Evolutionary conservation across 2,113 vertebrate species (phyloP), one percentile per base, ranked within the genome.

Genomic region (Sarotherodon lohbergeri): DNA sequence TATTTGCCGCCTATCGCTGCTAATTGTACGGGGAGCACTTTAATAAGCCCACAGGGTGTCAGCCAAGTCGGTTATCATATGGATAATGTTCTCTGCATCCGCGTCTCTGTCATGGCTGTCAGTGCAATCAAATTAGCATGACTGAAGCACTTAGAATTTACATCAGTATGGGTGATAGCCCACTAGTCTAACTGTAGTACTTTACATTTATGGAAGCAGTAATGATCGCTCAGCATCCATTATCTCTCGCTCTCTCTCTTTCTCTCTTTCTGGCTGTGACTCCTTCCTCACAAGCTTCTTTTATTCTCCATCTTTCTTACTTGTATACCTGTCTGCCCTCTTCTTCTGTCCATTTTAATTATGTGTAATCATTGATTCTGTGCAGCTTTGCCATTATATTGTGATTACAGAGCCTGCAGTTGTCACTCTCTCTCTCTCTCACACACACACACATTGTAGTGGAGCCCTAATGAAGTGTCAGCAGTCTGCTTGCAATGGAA

Each of bases 111-210:
- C 89, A 89, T 48, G 71, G 86, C 93, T 94, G 95, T 93, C 92
- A 90, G 50, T 59, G 82, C 80, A 86, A 94, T 94, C 41, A 29
- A 90, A 91, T 94, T 93, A 94, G 88, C 86, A 90, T 88, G 91
- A 95, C 89, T 90, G 86, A 93, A 88, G 68, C 88, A 90, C 91
- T 93, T 92, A 90, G 66, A 87, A 91, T 90, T 92, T 90, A 88
- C 92, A 91, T 93, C 92, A 89, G 85, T 55, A 81, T 22, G 86
- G 90, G 73, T 80, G 84, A 94, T 81, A 88, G 89, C 91, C 71
- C 89, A 61, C 82, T 73, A 83, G 73, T 88, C 88, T 88, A 86
- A 93, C 85, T 66, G 86, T 88, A 71, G 13, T 86, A 17, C 87
- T 91, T 92, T 83, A 92, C 91, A 92, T 94, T 92, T 88, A 93